Evolutionary conservation across 2,797 vertebrate species (phyloP), one percentile per base, ranked within the genome.

Genomic region (Poeciliopsis turneri): DNA sequence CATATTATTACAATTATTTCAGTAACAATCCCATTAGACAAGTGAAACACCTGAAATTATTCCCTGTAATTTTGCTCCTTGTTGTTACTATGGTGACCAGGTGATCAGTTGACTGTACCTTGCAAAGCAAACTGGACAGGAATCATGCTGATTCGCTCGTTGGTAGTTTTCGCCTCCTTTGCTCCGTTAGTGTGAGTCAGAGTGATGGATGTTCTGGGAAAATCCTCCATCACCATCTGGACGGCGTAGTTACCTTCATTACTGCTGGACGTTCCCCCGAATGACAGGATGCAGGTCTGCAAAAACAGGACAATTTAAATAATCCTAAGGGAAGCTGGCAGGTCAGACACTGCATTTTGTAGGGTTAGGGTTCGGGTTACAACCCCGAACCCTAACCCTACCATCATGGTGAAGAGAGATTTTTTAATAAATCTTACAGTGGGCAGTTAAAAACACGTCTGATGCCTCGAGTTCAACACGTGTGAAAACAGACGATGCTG

Each of bases 151-250:
- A 90, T 49, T 0, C 39, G 0, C 0, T 55, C 2, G 0, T 1
- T 41, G 0, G 73, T 1, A 8, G 55, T 84, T 53, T 49, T 78
- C 0, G 2, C 3, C 11, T 41, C 53, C 13, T 13, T 0, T 41
- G 41, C 18, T 5, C 81, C 64, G 12, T 79, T 0, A 0, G 74
- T 77, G 6, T 85, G 51, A 36, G 13, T 84, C 78, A 92, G 75
- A 9, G 1, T 79, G 72, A 91, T 84, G 0, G 4, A 47, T 69
- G 86, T 57, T 0, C 1, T 43, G 49, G 88, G 88, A 20, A 90
- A 88, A 77, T 91, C 91, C 82, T 92, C 85, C 86, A 92, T 84
- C 72, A 86, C 59, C 55, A 89, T 30, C 77, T 86, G 86, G 0
- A 91, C 80, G 0, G 10, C 74, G 13, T 89, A 86, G 0, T 2